These are phyloP conservation scores for Nerophis lumbriciformis DNA, from an alignment of 2,113 vertebrate species.

Conservation along the genomic window DNA sequence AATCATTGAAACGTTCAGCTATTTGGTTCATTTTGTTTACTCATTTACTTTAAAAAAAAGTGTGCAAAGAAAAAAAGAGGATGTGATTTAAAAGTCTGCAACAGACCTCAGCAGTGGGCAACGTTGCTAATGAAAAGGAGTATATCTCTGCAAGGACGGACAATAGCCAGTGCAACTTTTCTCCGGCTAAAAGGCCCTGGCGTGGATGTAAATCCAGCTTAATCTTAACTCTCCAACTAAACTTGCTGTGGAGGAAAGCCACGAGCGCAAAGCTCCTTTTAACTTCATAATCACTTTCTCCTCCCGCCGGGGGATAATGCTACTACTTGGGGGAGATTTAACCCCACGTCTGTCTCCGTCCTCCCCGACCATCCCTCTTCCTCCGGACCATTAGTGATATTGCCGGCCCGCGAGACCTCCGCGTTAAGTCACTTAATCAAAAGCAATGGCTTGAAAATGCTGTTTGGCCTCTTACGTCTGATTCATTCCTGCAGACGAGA, in stretches of 20 bases:
- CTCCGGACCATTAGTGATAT: slow-evolving; percentile 97
- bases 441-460: slow-evolving; percentile 99
- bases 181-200: slow-evolving; percentile 46
- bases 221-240: slow-evolving; percentile 67
- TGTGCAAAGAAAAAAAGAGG: background rate
- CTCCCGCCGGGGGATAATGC: slow-evolving; percentile 79
- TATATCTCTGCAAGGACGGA: slow-evolving; percentile 6
- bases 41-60: background rate
- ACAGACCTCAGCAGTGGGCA: background rate
- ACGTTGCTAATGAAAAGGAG: background rate
- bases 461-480: slow-evolving; percentile 94
- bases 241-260: slow-evolving; percentile 69
- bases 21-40: no score
- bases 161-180: slow-evolving; percentile 9
- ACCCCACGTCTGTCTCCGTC: slow-evolving; percentile 41
- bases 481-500: slow-evolving; percentile 92
- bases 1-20: no score
- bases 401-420: slow-evolving; percentile 88
- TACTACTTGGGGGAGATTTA: slow-evolving; percentile 68
- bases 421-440: slow-evolving; percentile 99
- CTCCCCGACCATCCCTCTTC: slow-evolving; percentile 59
- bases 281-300: slow-evolving; percentile 79
- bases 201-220: slow-evolving; percentile 60
- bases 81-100: background rate
- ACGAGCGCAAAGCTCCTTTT: slow-evolving; percentile 77